Percentiles rank a stretch among this genome's conserved stretches.
Evolutionary conservation across 1,140 invertebrate species (phyloP).

Genomic region (Berghia stephanieae): DNA sequence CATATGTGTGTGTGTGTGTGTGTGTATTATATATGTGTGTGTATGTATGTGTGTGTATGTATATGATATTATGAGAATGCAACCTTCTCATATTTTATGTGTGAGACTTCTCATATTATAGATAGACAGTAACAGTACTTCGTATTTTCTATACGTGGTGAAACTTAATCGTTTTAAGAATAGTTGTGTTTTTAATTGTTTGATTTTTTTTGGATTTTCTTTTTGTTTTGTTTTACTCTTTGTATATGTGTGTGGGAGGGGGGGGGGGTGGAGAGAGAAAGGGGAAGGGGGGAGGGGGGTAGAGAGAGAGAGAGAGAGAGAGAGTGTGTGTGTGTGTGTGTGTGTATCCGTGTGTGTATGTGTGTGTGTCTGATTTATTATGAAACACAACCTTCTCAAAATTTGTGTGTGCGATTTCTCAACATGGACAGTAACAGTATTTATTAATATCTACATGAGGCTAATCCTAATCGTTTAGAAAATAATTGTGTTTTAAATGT

Average conservation of each 20-base stretch:
- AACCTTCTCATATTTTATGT: slow-evolving; percentile 78
- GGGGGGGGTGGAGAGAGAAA: background rate
- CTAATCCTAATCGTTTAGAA: background rate
- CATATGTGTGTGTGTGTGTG: too few species aligned
- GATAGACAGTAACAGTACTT: slow-evolving; percentile 10
- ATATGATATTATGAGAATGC: too few species aligned
- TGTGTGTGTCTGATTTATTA: background rate
- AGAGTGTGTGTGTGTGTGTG: background rate
- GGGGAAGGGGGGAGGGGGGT: background rate
- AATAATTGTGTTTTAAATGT: background rate
- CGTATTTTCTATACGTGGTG: background rate
- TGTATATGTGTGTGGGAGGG: background rate
- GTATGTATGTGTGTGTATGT: too few species aligned
- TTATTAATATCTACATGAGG: background rate
- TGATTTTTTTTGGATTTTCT: too few species aligned
- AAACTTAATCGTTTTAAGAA: background rate
- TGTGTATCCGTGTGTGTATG: background rate
- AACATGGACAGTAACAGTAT: background rate
- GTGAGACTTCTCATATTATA: background rate
- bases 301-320: slow-evolving; percentile 9
- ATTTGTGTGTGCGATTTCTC: too few species aligned
- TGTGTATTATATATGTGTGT: too few species aligned
- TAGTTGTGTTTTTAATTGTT: too few species aligned
- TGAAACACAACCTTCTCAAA: background rate
- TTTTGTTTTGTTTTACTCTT: too few species aligned